phyloP scores from a whole-genome alignment of 2,113 vertebrate genomes.

The Lichenostomus cassidix region DNA sequence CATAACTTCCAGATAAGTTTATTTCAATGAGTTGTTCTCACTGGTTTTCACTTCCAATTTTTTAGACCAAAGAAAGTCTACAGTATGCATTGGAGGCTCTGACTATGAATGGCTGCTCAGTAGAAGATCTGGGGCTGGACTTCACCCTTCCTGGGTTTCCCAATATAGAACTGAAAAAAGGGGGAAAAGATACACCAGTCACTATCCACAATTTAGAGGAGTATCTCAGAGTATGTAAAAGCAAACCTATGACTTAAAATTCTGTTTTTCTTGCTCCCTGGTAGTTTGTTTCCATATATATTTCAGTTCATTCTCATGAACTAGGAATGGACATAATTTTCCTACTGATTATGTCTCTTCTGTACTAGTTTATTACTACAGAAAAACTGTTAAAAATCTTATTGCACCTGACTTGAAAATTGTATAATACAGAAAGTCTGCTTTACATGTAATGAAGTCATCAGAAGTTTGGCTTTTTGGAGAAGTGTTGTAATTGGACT shows the following conservation, averaged over 20 bases:
- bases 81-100: constrained; percentile 94
- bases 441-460: not conserved
- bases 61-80: constrained; percentile 93
- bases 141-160: constrained; percentile 97
- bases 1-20: not conserved
- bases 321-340: not conserved
- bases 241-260: not conserved
- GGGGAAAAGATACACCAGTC: constrained; percentile 94
- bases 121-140: constrained; percentile 96
- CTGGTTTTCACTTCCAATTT: not conserved
- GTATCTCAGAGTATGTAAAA: constrained; percentile 88
- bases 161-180: constrained; percentile 97
- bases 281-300: not conserved
- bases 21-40: constrained; percentile 1
- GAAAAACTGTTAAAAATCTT: not conserved
- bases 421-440: not conserved
- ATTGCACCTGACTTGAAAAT: not conserved
- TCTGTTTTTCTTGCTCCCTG: not conserved
- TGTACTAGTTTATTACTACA: not conserved
- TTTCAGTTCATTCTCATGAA: not conserved
- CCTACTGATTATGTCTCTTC: not conserved
- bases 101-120: constrained; percentile 98
- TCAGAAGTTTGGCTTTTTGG: not conserved
- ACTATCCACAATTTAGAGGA: constrained; percentile 98
- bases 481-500: not conserved